phyloP scores from a whole-genome alignment of 1,140 invertebrate species.

The Drosophila biarmipes region DNA sequence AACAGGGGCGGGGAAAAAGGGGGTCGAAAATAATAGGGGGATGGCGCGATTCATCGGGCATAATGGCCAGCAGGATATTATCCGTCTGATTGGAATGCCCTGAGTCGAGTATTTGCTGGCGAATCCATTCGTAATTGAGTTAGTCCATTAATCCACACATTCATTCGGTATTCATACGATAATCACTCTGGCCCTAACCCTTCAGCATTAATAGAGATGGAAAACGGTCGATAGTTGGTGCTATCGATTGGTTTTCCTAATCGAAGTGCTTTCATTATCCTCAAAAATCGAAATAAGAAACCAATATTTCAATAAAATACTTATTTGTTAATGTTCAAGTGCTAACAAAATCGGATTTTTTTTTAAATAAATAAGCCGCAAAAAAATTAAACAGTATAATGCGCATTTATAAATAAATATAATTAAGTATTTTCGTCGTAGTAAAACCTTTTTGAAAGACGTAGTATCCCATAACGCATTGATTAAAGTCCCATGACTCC shows the following conservation, averaged over 20 bases:
- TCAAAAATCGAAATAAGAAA: not conserved
- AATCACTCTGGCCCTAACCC: not conserved
- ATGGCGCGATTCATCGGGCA: not conserved
- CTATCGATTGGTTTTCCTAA: no score
- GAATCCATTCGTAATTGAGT: constrained; percentile 41
- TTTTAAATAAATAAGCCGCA: no score
- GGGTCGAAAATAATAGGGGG: not conserved
- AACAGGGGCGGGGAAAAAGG: constrained; percentile 1
- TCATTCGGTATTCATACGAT: constrained; percentile 10
- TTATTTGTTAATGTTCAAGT: no score
- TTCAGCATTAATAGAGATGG: not conserved
- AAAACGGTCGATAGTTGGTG: not conserved
- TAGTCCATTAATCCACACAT: constrained; percentile 29
- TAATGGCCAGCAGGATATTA: constrained; percentile 23
- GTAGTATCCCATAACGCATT: not conserved
- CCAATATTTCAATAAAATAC: no score
- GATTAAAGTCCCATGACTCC: not conserved
- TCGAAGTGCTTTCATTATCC: no score
- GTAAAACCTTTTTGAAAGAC: not conserved
- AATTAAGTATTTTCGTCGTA: not conserved
- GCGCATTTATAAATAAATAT: no score
- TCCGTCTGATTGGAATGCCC: constrained; percentile 34
- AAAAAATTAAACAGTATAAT: no score
- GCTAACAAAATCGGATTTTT: no score
- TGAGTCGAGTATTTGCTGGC: constrained; percentile 26